Conservation (phyloP, 2,888 invertebrate species). For the Chymomyza fuscimana region DNA sequence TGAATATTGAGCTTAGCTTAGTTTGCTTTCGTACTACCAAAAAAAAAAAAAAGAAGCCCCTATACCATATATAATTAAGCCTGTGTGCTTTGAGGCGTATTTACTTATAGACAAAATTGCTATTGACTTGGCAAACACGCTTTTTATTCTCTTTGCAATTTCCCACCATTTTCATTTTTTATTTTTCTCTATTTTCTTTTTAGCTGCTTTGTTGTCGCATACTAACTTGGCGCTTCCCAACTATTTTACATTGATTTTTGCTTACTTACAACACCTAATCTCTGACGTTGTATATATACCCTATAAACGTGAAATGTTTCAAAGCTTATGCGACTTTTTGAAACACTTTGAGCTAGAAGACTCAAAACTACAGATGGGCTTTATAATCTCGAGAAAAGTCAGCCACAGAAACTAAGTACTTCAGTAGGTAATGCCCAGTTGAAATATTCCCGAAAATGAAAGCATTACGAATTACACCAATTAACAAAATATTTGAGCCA, state of each 20-base stretch:
- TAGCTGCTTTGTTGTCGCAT: slow-evolving; percentile 1
- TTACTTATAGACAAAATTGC: slow-evolving; percentile 26
- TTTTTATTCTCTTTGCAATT: background rate
- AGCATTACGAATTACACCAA: no score
- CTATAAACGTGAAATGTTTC: background rate
- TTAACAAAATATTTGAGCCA: no score
- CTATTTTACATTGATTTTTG: background rate
- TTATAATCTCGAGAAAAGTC: no score
- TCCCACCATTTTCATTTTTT: background rate
- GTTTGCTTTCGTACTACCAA: background rate
- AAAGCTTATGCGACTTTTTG: background rate
- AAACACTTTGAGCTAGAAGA: no score
- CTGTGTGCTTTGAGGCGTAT: slow-evolving; percentile 13
- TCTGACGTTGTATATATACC: background rate
- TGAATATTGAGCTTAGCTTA: slow-evolving; percentile 1
- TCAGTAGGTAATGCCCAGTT: no score
- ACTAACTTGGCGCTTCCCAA: background rate
- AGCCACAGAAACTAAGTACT: no score
- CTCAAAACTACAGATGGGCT: no score
- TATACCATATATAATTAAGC: background rate
- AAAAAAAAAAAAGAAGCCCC: no score
- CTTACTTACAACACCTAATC: background rate
- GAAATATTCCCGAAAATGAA: no score
- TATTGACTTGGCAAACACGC: slow-evolving; percentile 35
- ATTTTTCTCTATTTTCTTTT: background rate